Evolutionary conservation across 2,888 invertebrate species (phyloP), one percentile per base, ranked within the genome.

Genomic region (Lasius fuliginosus): DNA sequence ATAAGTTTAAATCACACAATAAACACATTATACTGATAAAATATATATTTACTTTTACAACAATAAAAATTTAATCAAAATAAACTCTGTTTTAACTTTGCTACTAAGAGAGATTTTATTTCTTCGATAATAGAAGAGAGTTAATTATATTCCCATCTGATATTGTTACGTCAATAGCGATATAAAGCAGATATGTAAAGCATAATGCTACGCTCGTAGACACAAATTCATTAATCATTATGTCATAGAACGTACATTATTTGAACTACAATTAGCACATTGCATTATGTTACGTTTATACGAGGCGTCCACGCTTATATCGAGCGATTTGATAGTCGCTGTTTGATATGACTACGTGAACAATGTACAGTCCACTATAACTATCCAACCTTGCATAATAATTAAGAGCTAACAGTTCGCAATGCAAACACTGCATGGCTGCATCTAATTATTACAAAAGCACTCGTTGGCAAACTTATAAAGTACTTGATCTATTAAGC

Each of bases 201-300:
- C 60, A 40, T 53, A 33, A 4, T n/a, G 40, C 11, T 77, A 68
- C 2, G 58, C 42, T 33, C 33, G 33, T 46, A 6, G 60, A 62
- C 33, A 60, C 12, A 60, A 71, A 71, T 62, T 23, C 36, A 81
- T 81, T 71, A 81, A 71, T 81, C 60, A 81, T 79, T 60, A 30
- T 69, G 58, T 49, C 79, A 71, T 27, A 69, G 30, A 18, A 18
- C 27, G 40, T 33, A 33, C 46, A 71, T 71, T 81, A 60, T 71
- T 81, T 49, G 60, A n/a, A 62, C 79, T 46, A 81, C 73, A 81
- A 79, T 81, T 81, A 81, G 71, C 73, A 79, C 27, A 60, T 71
- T 60, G 46, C 40, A 36, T 71, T 46, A 49, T 33, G 18, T 40
- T 60, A 46, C 30, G 33, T 56, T 56, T 60, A n/a, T 23, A 42